Evolutionary conservation across 2,113 vertebrate species (phyloP).

Genomic region (Megaceryle torquata): DNA sequence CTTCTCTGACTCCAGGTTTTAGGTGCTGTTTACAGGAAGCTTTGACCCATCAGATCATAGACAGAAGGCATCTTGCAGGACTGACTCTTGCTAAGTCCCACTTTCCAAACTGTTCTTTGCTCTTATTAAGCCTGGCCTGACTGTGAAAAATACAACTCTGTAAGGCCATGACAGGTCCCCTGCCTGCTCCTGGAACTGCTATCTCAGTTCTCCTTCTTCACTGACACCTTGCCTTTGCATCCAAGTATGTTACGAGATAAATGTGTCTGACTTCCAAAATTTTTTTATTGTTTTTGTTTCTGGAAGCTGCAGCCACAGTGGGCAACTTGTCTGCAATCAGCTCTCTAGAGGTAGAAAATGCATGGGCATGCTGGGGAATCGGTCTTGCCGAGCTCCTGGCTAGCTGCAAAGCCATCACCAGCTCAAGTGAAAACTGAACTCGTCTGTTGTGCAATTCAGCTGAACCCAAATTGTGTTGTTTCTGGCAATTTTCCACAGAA

Average conservation of each 20-base stretch:
- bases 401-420: not conserved
- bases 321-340: not conserved
- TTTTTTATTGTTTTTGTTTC: not conserved
- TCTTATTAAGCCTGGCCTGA: not conserved
- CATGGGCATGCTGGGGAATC: fast-evolving
- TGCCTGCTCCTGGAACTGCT: not conserved
- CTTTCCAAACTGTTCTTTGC: not conserved
- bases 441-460: not conserved
- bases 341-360: not conserved
- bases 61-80: not conserved
- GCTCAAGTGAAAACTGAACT: not conserved
- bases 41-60: not conserved
- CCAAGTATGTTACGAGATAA: not conserved
- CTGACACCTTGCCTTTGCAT: not conserved
- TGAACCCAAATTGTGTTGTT: not conserved
- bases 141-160: not conserved
- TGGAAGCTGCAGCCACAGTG: not conserved
- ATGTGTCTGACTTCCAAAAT: not conserved
- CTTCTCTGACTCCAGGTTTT: not conserved
- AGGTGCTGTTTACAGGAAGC: not conserved
- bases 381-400: fast-evolving
- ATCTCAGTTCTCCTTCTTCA: not conserved
- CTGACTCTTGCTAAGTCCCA: not conserved
- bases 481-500: not conserved
- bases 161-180: not conserved